Conservation (phyloP, 2,888 invertebrate genomes). For the Rhyacophila evoluta region DNA sequence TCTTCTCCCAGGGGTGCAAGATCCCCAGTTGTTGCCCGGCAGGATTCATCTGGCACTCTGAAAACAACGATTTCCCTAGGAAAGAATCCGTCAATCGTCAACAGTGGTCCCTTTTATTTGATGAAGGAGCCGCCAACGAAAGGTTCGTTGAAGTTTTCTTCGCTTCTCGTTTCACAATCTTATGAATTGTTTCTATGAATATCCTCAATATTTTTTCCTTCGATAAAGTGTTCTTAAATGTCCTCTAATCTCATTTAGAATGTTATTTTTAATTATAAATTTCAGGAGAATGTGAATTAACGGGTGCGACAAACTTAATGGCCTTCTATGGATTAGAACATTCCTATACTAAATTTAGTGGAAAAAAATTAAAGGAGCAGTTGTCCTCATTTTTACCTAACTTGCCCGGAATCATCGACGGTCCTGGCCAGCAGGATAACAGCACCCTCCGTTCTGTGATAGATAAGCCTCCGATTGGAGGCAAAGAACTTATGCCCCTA, state of each 20-base stretch:
- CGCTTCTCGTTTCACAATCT: conserved; percentile 47
- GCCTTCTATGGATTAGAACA: conserved; percentile 96
- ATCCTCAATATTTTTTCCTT: neutral
- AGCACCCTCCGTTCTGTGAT: conserved; percentile 94
- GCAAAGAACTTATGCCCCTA: conserved; percentile 88
- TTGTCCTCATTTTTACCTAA: conserved; percentile 95
- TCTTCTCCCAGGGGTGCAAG: conserved; percentile 93
- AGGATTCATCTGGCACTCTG: conserved; percentile 96
- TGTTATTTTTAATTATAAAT: conserved; percentile 53
- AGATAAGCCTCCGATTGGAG: conserved; percentile 94
- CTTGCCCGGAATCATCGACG: conserved; percentile 94
- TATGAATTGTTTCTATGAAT: neutral
- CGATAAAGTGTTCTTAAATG: neutral
- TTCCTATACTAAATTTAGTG: conserved; percentile 97
- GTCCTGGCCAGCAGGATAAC: conserved; percentile 87
- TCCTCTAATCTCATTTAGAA: neutral
- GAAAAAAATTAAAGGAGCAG: conserved; percentile 95
- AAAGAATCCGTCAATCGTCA: conserved; percentile 96
- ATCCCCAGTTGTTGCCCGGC: conserved; percentile 94
- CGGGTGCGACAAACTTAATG: conserved; percentile 97
- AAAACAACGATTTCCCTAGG: conserved; percentile 98
- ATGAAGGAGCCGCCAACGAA: conserved; percentile 90
- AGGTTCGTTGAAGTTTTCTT: conserved; percentile 67
- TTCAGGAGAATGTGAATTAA: conserved; percentile 90
- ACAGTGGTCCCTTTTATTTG: conserved; percentile 97